phyloP scores from a whole-genome alignment of 2,888 invertebrate genomes.

The Oligia strigilis region DNA sequence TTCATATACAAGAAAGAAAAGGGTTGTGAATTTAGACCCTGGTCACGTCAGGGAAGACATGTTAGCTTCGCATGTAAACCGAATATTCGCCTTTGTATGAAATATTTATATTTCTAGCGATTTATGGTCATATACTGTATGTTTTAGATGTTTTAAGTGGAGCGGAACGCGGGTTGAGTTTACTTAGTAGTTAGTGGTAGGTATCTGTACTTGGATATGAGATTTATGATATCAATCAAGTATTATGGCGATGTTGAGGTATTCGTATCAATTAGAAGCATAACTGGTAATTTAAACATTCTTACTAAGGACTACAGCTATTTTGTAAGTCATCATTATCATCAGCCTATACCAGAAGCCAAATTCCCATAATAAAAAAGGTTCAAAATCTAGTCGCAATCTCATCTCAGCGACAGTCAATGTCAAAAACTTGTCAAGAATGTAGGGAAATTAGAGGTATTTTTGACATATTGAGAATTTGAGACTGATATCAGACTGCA shows the following conservation, averaged over 20 bases:
- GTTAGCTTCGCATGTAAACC: constrained; percentile 46
- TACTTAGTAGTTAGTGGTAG: neutral
- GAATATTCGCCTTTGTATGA: constrained; percentile 51
- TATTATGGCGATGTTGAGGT: constrained; percentile 1
- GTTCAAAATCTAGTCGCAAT: too few species aligned
- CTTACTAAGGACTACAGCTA: neutral
- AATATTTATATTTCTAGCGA: constrained; percentile 57
- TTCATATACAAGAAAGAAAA: constrained; percentile 41
- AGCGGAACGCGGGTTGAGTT: constrained; percentile 17
- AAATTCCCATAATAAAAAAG: neutral
- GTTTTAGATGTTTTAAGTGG: constrained; percentile 36
- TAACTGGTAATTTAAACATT: neutral
- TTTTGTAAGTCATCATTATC: neutral
- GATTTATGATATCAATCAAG: constrained; percentile 22
- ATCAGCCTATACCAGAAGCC: too few species aligned
- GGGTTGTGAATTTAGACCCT: constrained; percentile 47
- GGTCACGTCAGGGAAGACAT: constrained; percentile 56
- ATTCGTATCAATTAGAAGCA: constrained; percentile 1
- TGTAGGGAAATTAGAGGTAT: too few species aligned
- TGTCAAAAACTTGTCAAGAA: too few species aligned
- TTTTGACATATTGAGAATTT: too few species aligned
- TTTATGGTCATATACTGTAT: constrained; percentile 36
- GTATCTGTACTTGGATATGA: neutral
- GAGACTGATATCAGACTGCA: too few species aligned
- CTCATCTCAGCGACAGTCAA: too few species aligned